phyloP scores from a whole-genome alignment of 2,113 vertebrate genomes.

The Parus major region DNA sequence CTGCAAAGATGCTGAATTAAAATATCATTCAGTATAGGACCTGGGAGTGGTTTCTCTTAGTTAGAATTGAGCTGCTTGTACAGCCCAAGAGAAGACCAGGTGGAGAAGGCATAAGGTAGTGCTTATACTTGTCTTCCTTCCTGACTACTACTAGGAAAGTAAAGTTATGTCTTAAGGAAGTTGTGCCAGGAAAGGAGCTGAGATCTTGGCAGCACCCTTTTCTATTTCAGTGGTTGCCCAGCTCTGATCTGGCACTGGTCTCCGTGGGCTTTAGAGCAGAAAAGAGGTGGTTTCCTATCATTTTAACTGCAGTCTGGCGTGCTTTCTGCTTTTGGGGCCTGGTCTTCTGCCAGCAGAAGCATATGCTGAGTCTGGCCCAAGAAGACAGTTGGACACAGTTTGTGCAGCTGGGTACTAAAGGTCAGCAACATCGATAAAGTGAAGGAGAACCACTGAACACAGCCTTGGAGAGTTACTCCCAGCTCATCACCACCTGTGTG shows the following conservation, averaged over 20 bases:
- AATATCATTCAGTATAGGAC: not conserved
- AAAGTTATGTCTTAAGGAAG: not conserved
- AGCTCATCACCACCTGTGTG: not conserved
- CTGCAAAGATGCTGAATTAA: not conserved
- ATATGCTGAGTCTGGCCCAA: not conserved
- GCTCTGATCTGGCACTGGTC: not conserved
- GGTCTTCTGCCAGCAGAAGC: constrained; percentile 1
- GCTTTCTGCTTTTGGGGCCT: not conserved
- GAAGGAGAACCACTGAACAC: not conserved
- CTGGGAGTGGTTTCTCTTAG: not conserved
- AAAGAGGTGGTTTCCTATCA: not conserved
- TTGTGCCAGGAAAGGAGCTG: constrained; percentile 5
- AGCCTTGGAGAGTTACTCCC: not conserved
- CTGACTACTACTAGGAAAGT: not conserved
- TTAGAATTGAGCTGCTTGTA: not conserved
- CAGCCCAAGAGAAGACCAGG: not conserved
- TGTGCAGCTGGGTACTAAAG: not conserved
- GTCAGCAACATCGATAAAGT: not conserved
- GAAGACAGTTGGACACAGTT: not conserved
- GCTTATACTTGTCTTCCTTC: not conserved
- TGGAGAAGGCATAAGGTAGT: not conserved
- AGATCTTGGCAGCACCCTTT: constrained; percentile 2
- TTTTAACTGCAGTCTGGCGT: not conserved
- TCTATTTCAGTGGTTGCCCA: not conserved
- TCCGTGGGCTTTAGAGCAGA: not conserved